Evolutionary conservation across 2,888 invertebrate genomes (phyloP).

Genomic region (Megamerina dolium): DNA sequence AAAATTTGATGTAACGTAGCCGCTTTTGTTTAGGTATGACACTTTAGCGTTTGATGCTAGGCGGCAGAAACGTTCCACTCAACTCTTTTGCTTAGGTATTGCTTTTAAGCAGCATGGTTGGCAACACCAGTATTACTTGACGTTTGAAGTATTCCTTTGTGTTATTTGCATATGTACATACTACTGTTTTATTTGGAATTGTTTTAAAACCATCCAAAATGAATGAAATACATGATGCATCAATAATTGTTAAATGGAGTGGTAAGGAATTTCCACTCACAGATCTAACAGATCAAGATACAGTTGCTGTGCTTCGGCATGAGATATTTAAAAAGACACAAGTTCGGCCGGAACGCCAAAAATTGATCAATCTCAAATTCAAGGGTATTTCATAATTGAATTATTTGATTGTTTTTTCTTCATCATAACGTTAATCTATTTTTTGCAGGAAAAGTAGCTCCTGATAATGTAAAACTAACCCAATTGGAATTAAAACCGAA

Average conservation of each 20-base stretch:
- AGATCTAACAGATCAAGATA: slow-evolving; percentile 69
- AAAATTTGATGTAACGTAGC: too few relatives aligned
- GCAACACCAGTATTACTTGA: too few relatives aligned
- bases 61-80: too few relatives aligned
- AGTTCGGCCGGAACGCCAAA: slow-evolving; percentile 88
- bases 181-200: too few relatives aligned
- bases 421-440: slow-evolving; percentile 10
- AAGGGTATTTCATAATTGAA: slow-evolving; percentile 62
- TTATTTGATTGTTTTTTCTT: neutral
- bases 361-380: slow-evolving; percentile 83
- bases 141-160: too few relatives aligned
- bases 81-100: too few relatives aligned
- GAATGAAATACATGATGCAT: slow-evolving; percentile 33
- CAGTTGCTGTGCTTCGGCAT: slow-evolving; percentile 72
- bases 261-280: slow-evolving; percentile 81
- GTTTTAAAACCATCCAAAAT: slow-evolving; percentile 8
- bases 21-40: too few relatives aligned
- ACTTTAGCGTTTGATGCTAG: too few relatives aligned
- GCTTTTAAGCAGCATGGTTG: too few relatives aligned
- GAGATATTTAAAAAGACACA: slow-evolving; percentile 82
- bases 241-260: slow-evolving; percentile 84
- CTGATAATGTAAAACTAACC: slow-evolving; percentile 70
- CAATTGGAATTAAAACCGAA: slow-evolving; percentile 76
- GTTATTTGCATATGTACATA: too few relatives aligned
- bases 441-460: slow-evolving; percentile 71